Evolutionary conservation across 92 coral and sea anemone species (phyloP).

Genomic region (Siderastrea siderea): DNA sequence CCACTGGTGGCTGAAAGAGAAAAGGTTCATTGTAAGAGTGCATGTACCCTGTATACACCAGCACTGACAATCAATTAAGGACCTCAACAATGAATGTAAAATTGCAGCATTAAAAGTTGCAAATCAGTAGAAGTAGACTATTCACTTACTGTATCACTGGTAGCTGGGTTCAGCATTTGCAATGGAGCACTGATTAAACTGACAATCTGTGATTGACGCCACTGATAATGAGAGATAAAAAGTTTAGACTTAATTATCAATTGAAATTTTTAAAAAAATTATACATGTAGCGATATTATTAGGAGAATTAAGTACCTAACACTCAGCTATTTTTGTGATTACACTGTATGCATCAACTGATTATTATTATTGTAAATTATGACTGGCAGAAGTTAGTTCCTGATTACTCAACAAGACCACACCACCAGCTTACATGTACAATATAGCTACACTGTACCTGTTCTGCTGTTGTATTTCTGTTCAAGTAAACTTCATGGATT

Average conservation of each 20-base stretch:
- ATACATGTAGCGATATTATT: too few species aligned
- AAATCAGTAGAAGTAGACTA: background rate
- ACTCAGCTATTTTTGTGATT: too few species aligned
- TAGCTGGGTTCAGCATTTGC: conserved; percentile 85
- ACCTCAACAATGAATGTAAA: background rate
- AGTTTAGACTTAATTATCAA: background rate
- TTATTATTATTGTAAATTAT: background rate
- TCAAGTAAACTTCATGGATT: conserved; percentile 79
- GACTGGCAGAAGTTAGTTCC: background rate
- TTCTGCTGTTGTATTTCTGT: conserved; percentile 86
- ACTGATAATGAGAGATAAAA: conserved; percentile 46
- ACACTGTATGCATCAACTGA: background rate
- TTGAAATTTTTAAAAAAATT: too few species aligned
- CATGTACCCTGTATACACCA: background rate
- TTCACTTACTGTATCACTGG: conserved; percentile 85
- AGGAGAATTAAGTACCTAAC: too few species aligned
- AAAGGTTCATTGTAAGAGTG: background rate
- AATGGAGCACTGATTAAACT: conserved; percentile 93
- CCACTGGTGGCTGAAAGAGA: conserved; percentile 82
- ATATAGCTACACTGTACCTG: conserved; percentile 63
- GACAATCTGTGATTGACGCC: conserved; percentile 95
- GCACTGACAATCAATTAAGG: background rate
- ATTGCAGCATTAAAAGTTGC: background rate
- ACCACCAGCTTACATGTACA: background rate
- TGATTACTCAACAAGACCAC: background rate